These are phyloP conservation scores for Eumerus sabulonum DNA, from an alignment of 2,888 invertebrate species.

Conservation along the genomic window DNA sequence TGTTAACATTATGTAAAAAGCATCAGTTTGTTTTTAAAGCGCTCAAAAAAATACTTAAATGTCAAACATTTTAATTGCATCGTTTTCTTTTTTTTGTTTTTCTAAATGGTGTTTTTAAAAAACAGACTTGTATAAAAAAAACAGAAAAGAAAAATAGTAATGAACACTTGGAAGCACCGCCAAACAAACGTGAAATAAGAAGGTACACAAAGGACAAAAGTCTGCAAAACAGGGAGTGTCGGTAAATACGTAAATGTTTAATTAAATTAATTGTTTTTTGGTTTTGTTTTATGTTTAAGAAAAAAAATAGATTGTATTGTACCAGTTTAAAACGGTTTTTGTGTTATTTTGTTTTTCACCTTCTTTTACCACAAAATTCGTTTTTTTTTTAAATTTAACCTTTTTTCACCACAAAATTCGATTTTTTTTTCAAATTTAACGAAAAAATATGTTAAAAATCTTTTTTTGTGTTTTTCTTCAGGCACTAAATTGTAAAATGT, in stretches of 20 bases:
- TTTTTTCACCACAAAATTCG: too few relatives aligned
- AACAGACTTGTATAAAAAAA: constrained; percentile 13
- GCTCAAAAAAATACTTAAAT: constrained; percentile 46
- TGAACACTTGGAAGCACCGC: constrained; percentile 61
- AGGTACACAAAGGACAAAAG: neutral
- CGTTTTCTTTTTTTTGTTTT: too few relatives aligned
- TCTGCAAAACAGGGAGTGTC: neutral
- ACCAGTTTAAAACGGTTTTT: too few relatives aligned
- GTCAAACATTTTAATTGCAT: constrained; percentile 39
- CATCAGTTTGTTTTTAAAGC: constrained; percentile 27
- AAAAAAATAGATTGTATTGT: too few relatives aligned
- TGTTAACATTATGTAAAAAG: constrained; percentile 33
- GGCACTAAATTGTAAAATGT: constrained; percentile 60
- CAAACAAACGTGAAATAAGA: constrained; percentile 33
- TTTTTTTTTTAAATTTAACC: constrained; percentile 17
- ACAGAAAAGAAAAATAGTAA: constrained; percentile 12
- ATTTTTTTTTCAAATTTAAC: constrained; percentile 3
- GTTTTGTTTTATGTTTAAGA: constrained; percentile 2
- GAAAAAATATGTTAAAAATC: neutral
- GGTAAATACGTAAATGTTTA: constrained; percentile 2
- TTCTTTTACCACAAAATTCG: too few relatives aligned
- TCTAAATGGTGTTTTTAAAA: constrained; percentile 3
- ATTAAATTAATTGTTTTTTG: neutral
- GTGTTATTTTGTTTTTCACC: too few relatives aligned
- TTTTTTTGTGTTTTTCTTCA: constrained; percentile 30